phyloP scores from a whole-genome alignment of 2,113 vertebrate species.

The Trematocara unimaculatum region DNA sequence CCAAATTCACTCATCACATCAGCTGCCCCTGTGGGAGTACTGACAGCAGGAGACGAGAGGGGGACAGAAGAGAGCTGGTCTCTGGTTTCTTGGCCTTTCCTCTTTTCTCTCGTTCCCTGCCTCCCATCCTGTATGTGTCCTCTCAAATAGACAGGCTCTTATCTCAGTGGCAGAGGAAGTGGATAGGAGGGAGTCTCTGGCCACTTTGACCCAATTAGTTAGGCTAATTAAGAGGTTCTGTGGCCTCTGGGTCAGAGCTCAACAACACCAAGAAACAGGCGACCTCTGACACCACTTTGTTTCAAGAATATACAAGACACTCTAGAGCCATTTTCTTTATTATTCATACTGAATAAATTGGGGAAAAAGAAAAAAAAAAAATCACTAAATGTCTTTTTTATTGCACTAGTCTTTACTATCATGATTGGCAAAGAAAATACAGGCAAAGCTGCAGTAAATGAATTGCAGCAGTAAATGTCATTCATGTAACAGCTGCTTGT shows the following conservation, averaged over 20 bases:
- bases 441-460: constrained; percentile 20
- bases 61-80: constrained; percentile 9
- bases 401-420: not conserved
- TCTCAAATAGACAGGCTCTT: constrained; percentile 39
- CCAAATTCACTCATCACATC: constrained; percentile 72
- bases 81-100: constrained; percentile 31
- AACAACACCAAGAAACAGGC: constrained; percentile 21
- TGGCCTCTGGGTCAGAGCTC: constrained; percentile 47
- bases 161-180: constrained; percentile 68
- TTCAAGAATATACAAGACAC: not conserved
- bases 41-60: constrained; percentile 19
- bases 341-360: not conserved
- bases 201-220: constrained; percentile 65
- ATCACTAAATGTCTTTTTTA: not conserved
- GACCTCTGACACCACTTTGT: constrained; percentile 9
- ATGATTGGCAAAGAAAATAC: not conserved
- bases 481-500: constrained; percentile 49
- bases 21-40: constrained; percentile 50
- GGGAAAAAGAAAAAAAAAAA: not conserved
- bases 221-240: constrained; percentile 60
- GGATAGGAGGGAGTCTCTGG: constrained; percentile 31
- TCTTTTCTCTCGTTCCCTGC: not conserved
- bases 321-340: not conserved
- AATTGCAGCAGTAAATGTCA: constrained; percentile 39
- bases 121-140: constrained; percentile 11